Evolutionary conservation across 2,888 invertebrate species (phyloP), one percentile per base, ranked within the genome.

Genomic region (Lacanobia oleracea): DNA sequence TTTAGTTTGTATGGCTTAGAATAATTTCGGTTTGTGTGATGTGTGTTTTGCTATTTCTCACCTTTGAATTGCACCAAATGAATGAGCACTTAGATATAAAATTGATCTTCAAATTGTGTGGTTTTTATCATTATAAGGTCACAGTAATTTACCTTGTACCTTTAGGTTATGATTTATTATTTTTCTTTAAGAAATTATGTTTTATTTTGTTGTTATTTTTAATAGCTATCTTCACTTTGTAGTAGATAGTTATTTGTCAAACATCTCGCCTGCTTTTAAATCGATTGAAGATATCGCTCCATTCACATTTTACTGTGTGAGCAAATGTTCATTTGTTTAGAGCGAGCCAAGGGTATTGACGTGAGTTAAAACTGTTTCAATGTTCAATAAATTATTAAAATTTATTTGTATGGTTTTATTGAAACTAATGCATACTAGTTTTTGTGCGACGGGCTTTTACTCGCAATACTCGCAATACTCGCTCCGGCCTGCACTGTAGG

Each of bases 361-460:
- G 37, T 56, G 45, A 18, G 7, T 75, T 45, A 7, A 21, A 73
- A 69, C 40, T 66, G 40, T 62, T 67, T 65, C 2, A 79, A 82
- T 81, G 81, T 67, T 65, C 2, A 79, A 82, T 81, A 79, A 81
- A 79, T 54, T 21, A 68, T 57, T 63, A 21, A 67, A 59, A 23
- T 4, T 51, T 37, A 7, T 18, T 16, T 16, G 10, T 21, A 23
- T 60, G 2, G 50, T 63, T 37, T 63, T 63, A 50, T 2, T 63
- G 2, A 50, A 43, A 43, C 21, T 48, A 4, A 45, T 0, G 1
- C 1, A 4, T 45, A 37, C 37, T 1, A 45, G 9, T 14, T 33
- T 33, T n/a, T n/a, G n/a, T n/a, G n/a, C n/a, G n/a, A n/a, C n/a
- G n/a, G n/a, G n/a, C n/a, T n/a, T n/a, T n/a, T n/a, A n/a, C n/a